Base-by-base conservation (phyloP, 2,888 invertebrate species). In the Diaphora mendica region DNA sequence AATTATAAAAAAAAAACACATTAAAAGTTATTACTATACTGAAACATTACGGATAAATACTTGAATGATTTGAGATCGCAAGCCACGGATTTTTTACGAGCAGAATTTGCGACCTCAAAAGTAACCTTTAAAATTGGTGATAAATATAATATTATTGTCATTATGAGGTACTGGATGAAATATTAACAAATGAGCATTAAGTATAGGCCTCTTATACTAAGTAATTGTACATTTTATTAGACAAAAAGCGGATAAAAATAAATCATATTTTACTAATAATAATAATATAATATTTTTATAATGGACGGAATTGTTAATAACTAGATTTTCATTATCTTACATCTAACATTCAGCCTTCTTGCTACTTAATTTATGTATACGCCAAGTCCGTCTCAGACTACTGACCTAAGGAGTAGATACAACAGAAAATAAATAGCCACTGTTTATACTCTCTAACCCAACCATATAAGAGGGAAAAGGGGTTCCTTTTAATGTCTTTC, bases 271-370 rank as follows among this genome's bases (percentile, higher is more conserved):
- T 51, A 17, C 51, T 20, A 15, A 55, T 55, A 51, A 51, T 51
- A 55, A n/a, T 55, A n/a, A n/a, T n/a, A n/a, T 23, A 23, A 13
- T 51, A 51, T 8, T 44, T n/a, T 44, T 33, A 66, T 75, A 74
- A 72, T 80, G 85, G 84, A 84, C 82, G 84, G 81, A 77, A 39
- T 76, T 75, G 74, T 69, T 78, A 70, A 80, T 77, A 79, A 82
- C 69, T 78, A 69, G 67, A 68, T 64, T 71, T 72, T 62, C 75
- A 73, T 51, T 77, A 74, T 3, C 77, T 81, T 83, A 83, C 9
- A 71, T 72, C 75, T 82, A 80, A 82, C 82, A 70, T 84, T 86
- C 86, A 86, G 86, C 85, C 86, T 86, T 86, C 80, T 44, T 75
- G 72, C 71, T 74, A 80, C 79, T 39, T 78, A 77, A 65, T 42